phyloP scores from a whole-genome alignment of 2,113 vertebrate species.

The Ptilonorhynchus violaceus region DNA sequence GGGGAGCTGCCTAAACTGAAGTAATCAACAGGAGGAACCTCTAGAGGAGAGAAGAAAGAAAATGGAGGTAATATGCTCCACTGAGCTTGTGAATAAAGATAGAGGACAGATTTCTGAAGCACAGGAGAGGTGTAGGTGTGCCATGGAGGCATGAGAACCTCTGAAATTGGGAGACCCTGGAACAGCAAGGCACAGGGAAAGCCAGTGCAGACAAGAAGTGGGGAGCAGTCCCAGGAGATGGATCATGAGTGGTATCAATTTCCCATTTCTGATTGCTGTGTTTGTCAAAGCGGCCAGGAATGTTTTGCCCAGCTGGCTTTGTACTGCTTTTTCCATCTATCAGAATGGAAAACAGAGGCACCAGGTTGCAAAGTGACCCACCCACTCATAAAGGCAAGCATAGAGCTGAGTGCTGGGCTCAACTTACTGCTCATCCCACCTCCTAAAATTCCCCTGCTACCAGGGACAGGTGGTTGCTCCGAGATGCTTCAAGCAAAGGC shows the following conservation, averaged over 20 bases:
- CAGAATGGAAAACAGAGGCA: background rate
- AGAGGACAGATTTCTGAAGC: background rate
- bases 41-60: background rate
- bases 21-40: background rate
- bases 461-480: background rate
- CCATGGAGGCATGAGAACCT: rapidly evolving
- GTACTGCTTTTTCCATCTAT: background rate
- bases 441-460: background rate
- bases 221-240: background rate
- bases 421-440: background rate
- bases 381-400: background rate
- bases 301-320: background rate
- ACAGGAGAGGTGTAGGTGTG: background rate
- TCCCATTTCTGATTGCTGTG: background rate
- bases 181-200: background rate
- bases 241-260: background rate
- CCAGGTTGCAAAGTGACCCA: rapidly evolving
- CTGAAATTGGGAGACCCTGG: rapidly evolving
- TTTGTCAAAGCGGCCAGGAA: background rate
- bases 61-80: background rate
- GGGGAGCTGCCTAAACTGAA: background rate
- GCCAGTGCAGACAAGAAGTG: background rate
- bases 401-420: background rate
- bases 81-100: background rate
- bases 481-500: background rate